These are phyloP conservation scores for Pomacea maculata DNA, from an alignment of 1,140 invertebrate genomes.

Conservation along the genomic window DNA sequence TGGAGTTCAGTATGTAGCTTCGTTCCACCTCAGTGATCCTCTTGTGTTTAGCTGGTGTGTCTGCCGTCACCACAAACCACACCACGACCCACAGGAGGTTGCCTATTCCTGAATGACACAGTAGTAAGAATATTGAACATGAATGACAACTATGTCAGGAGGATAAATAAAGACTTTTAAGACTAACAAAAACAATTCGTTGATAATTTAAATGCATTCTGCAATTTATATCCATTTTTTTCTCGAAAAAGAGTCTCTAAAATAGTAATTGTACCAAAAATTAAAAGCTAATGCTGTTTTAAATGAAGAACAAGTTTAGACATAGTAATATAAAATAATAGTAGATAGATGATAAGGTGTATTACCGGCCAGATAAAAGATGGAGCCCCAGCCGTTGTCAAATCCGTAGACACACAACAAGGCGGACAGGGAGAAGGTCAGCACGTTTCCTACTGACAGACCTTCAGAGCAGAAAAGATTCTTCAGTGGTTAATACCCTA, in stretches of 20 bases:
- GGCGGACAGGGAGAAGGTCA: not conserved
- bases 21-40: conserved; percentile 36
- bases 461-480: not conserved
- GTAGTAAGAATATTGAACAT: not conserved
- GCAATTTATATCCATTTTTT: not conserved
- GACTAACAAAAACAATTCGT: not conserved
- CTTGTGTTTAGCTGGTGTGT: conserved; percentile 41
- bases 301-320: not conserved
- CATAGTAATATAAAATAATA: too few relatives aligned
- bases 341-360: not conserved
- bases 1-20: conserved; percentile 41
- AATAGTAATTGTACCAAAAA: not conserved
- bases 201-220: not conserved
- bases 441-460: not conserved
- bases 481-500: too few relatives aligned
- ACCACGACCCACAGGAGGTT: conserved; percentile 37
- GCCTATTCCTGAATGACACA: conserved; percentile 15
- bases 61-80: conserved; percentile 38
- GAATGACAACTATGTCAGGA: not conserved
- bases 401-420: not conserved
- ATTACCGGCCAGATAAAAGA: not conserved
- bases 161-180: not conserved
- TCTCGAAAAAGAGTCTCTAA: not conserved
- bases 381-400: not conserved
- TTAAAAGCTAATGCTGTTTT: not conserved